Evolutionary conservation across 2,888 invertebrate species (phyloP).

Genomic region (Melanotus villosus): DNA sequence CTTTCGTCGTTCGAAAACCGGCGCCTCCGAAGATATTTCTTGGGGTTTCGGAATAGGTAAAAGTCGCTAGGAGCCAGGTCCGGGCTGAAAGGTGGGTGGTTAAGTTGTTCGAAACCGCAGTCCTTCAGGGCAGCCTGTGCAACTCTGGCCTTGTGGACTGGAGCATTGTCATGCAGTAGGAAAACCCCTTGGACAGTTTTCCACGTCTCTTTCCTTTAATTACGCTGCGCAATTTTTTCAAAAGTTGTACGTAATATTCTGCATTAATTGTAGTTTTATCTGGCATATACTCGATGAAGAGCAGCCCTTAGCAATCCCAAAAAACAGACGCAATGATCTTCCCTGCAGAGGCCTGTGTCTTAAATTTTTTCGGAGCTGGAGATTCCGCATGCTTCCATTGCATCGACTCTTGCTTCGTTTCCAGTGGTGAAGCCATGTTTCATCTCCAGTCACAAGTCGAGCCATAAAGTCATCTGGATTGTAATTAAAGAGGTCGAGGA

Average conservation of each 20-base stretch:
- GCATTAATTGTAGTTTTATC: conserved; percentile 56
- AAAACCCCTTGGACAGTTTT: no score
- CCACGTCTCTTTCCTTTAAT: conserved; percentile 48
- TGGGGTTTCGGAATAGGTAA: no score
- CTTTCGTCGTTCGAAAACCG: no score
- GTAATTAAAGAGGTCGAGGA: no score
- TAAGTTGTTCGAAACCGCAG: conserved; percentile 41
- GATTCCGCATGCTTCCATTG: not conserved
- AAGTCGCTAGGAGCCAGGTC: not conserved
- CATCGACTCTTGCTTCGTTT: not conserved
- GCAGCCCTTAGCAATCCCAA: conserved; percentile 58
- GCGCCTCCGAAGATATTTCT: no score
- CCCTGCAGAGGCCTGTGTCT: conserved; percentile 52
- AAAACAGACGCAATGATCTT: conserved; percentile 59
- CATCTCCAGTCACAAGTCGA: not conserved
- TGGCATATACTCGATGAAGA: conserved; percentile 58
- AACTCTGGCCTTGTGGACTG: conserved; percentile 28
- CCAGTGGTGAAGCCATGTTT: not conserved
- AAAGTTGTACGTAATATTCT: conserved; percentile 50
- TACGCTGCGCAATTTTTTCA: conserved; percentile 53
- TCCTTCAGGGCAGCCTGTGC: conserved; percentile 46
- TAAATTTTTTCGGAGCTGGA: conserved; percentile 50
- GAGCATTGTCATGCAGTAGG: conserved; percentile 33
- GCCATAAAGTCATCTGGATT: no score
- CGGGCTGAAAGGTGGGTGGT: conserved; percentile 48